Evolutionary conservation across 2,888 invertebrate genomes (phyloP).

Genomic region (Cepaea hortensis): DNA sequence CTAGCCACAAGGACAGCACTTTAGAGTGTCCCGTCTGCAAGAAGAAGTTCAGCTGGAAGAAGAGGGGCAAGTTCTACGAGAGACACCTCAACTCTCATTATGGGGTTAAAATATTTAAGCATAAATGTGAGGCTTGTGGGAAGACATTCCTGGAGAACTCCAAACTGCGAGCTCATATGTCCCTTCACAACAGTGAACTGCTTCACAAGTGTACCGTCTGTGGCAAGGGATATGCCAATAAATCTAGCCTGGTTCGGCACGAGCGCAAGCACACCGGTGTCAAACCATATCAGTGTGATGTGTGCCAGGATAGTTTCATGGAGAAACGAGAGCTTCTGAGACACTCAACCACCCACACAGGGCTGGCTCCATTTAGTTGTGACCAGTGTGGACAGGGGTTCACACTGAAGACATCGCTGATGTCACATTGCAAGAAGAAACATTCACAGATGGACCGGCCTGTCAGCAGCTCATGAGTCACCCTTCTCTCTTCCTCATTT

Average conservation of each 20-base stretch:
- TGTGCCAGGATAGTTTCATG: conserved; percentile 49
- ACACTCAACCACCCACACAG: conserved; percentile 76
- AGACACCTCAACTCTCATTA: conserved; percentile 50
- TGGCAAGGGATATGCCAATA: conserved; percentile 48
- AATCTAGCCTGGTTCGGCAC: conserved; percentile 51
- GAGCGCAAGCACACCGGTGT: conserved; percentile 49
- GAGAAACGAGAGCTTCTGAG: conserved; percentile 57
- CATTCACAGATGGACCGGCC: conserved; percentile 27
- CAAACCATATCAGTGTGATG: conserved; percentile 48
- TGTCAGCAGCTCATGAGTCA: not conserved
- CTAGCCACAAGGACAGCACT: conserved; percentile 26
- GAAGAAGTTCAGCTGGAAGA: conserved; percentile 49
- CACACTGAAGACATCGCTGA: conserved; percentile 50
- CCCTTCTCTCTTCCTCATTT: too few species aligned
- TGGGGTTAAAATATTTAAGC: conserved; percentile 49
- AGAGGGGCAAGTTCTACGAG: conserved; percentile 49
- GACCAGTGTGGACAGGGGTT: conserved; percentile 48
- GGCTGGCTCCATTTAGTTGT: conserved; percentile 73
- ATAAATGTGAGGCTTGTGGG: conserved; percentile 49
- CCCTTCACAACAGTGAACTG: conserved; percentile 32
- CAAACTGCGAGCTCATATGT: conserved; percentile 43
- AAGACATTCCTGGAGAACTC: conserved; percentile 51
- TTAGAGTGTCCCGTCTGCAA: conserved; percentile 47
- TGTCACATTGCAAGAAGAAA: conserved; percentile 48
- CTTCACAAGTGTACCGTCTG: conserved; percentile 41